A percentile compares a stretch with the other conserved stretches of the same genome.
These are phyloP conservation scores for Leptopterna dolabrata DNA, from an alignment of 2,888 invertebrate species.

Conservation along the genomic window DNA sequence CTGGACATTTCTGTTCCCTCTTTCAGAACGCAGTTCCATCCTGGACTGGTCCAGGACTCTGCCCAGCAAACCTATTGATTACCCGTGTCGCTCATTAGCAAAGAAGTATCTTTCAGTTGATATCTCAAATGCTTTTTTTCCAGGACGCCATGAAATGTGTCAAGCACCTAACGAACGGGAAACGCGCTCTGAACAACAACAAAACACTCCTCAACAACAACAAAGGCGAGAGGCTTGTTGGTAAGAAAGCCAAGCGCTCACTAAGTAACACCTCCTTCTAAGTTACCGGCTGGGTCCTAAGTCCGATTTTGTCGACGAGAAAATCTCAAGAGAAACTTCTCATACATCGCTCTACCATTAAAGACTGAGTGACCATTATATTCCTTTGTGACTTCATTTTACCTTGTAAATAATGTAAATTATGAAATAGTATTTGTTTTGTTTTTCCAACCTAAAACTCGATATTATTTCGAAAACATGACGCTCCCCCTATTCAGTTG, in stretches of 20 bases:
- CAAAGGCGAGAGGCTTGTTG: conserved; percentile 69
- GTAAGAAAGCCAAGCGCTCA: conserved; percentile 74
- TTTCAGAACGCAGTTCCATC: too few species aligned
- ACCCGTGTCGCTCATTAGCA: too few species aligned
- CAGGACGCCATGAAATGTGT: conserved; percentile 54
- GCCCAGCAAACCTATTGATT: too few species aligned
- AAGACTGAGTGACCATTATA: neutral
- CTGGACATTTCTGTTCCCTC: too few species aligned
- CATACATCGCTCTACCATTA: neutral
- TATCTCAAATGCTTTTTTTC: neutral
- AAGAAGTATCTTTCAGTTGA: too few species aligned
- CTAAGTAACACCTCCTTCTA: conserved; percentile 67
- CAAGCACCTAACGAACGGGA: conserved; percentile 28
- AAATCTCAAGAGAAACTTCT: neutral
- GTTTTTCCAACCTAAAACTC: neutral
- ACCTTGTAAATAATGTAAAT: neutral
- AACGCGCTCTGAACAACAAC: conserved; percentile 20
- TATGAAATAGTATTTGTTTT: neutral
- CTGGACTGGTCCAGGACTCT: too few species aligned
- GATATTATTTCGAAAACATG: neutral
- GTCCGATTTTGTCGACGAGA: neutral
- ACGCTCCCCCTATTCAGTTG: neutral
- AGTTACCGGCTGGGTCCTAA: neutral
- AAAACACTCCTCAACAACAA: conserved; percentile 53
- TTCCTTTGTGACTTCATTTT: neutral